Conservation (phyloP, 2,113 vertebrate species). For the Scomber scombrus region DNA sequence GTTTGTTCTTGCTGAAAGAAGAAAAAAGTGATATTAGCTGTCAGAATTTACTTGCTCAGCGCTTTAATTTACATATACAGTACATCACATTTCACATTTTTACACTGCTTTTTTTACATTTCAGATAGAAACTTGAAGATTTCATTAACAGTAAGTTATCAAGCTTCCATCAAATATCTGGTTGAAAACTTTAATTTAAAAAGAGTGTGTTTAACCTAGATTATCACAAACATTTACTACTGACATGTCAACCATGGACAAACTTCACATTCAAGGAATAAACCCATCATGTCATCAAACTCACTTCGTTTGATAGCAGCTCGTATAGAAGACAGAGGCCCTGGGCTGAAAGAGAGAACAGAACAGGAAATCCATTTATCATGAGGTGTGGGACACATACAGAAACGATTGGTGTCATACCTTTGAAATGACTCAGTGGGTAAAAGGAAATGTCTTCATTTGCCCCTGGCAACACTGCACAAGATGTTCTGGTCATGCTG, state of each 20-base stretch:
- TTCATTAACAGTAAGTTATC: background rate
- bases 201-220: too few species aligned
- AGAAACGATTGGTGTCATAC: background rate
- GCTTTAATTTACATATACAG: background rate
- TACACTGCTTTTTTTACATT: background rate
- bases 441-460: background rate
- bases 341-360: slow-evolving; percentile 86
- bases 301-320: slow-evolving; percentile 95
- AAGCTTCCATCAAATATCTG: background rate
- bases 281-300: slow-evolving; percentile 64
- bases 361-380: slow-evolving; percentile 7
- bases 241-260: background rate
- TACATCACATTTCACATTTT: background rate
- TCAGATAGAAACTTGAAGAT: background rate
- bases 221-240: background rate
- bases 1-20: slow-evolving; percentile 82
- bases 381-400: slow-evolving; percentile 14
- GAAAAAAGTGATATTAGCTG: slow-evolving; percentile 9
- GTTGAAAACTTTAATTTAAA: background rate
- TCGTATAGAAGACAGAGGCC: slow-evolving; percentile 92
- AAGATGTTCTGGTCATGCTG: background rate
- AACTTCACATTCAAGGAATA: too few species aligned
- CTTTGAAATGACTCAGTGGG: slow-evolving; percentile 28
- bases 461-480: background rate
- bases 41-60: background rate